Conservation (phyloP, 2,888 invertebrate species). For the Agrotis ipsilon region DNA sequence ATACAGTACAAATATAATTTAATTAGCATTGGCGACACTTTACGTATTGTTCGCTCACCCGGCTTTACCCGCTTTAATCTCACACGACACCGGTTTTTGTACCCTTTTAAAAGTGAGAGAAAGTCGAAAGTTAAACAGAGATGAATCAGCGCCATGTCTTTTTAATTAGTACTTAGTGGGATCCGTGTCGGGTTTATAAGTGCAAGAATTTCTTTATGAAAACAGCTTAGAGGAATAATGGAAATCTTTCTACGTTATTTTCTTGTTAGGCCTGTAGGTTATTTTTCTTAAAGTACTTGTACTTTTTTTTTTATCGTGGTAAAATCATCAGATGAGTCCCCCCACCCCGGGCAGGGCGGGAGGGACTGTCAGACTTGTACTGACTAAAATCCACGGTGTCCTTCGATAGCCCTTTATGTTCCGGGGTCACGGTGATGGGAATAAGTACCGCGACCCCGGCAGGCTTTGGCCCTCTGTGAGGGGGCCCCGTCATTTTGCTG, state of each 20-base stretch:
- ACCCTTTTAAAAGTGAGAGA: slow-evolving; percentile 44
- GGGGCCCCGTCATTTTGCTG: no score
- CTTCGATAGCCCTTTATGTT: no score
- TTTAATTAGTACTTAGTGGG: slow-evolving; percentile 70
- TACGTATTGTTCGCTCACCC: slow-evolving; percentile 24
- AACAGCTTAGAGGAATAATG: slow-evolving; percentile 65
- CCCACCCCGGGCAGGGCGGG: no score
- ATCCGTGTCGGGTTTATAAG: slow-evolving; percentile 61
- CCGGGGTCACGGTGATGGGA: no score
- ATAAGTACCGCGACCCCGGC: no score
- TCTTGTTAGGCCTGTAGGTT: slow-evolving; percentile 11
- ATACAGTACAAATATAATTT: slow-evolving; percentile 29
- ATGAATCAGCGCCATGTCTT: slow-evolving; percentile 62
- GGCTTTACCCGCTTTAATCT: slow-evolving; percentile 51
- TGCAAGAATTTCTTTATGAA: slow-evolving; percentile 64
- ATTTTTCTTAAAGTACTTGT: slow-evolving; percentile 32
- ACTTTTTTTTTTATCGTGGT: no score
- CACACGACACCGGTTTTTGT: slow-evolving; percentile 35
- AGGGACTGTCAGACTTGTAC: no score
- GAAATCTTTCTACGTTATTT: slow-evolving; percentile 64
- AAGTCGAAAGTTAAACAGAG: slow-evolving; percentile 29
- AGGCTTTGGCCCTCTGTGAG: no score
- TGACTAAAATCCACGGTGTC: no score
- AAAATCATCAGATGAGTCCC: no score
- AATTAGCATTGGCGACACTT: slow-evolving; percentile 49